Base-by-base conservation (phyloP, 2,113 vertebrate species). In the Myrmecophaga tridactyla region DNA sequence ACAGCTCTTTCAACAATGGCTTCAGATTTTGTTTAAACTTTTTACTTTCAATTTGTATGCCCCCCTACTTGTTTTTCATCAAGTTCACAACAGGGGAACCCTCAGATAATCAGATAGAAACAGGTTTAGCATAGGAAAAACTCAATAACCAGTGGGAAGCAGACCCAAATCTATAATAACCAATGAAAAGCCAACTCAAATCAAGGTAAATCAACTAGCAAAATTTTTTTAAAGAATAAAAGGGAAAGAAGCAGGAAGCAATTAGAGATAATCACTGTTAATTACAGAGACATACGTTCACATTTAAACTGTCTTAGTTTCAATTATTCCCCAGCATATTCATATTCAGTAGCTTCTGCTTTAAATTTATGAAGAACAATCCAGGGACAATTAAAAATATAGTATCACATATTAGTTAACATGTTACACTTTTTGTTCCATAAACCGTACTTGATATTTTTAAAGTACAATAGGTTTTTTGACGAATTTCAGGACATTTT, bases 31-130 rank as follows among this genome's bases (percentile, higher is more conserved):
- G 87, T 98, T 97, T 87, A 80, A 97, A 41, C 6, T 34, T 70
- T n/a, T 58, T 96, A 96, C 95, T 98, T 97, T 95, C 91, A 97
- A 88, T 98, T 97, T 97, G 72, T 95, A 96, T 96, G 95, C 96
- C 96, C 89, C 89, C 98, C 98, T 97, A 97, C 76, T 31, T 97
- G 75, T 83, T 98, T 98, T 98, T 98, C 98, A 98, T 98, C 98
- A 98, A 94, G 67, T 97, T 98, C 98, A 90, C 98, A 98, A 96
- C 97, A 98, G 97, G 98, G 63, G 41, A 75, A 97, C 56, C 76
- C 81, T 94, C 0, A 0, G 92, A 97, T 98, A 98, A 98, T 98
- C 97, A 98, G 75, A 95, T 62, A 97, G 97, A 97, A 98, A 97
- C 51, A 70, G 92, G 94, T 97, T 98, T 93, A 87, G 97, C 86